These are phyloP conservation scores for Xiphophorus couchianus DNA, from an alignment of 2,113 vertebrate genomes.

Conservation along the genomic window DNA sequence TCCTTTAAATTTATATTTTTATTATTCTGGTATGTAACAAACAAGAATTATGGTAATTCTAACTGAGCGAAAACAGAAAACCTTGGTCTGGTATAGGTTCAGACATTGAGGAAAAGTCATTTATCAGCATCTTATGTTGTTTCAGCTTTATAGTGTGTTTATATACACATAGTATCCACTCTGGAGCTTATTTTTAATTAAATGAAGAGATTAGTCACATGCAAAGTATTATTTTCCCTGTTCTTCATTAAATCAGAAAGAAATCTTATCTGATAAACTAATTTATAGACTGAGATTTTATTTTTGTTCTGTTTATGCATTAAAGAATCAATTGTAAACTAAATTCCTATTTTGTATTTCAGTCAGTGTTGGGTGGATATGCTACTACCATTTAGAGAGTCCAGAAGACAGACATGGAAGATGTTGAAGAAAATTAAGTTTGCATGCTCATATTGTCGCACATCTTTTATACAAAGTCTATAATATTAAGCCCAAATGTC, in stretches of 20 bases:
- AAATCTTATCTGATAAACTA: not conserved
- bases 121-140: too few relatives aligned
- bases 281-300: not conserved
- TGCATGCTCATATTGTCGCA: not conserved
- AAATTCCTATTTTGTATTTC: not conserved
- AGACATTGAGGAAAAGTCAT: too few relatives aligned
- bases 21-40: too few relatives aligned
- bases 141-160: not conserved
- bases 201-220: not conserved
- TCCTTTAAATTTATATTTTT: too few relatives aligned
- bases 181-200: not conserved
- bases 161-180: not conserved
- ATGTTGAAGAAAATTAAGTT: not conserved
- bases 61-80: too few relatives aligned
- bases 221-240: too few relatives aligned
- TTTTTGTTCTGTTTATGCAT: not conserved
- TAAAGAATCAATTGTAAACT: not conserved
- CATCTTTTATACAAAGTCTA: not conserved
- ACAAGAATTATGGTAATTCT: too few relatives aligned
- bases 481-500: not conserved
- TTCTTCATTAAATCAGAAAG: too few relatives aligned
- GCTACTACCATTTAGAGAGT: not conserved
- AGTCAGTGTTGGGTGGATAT: not conserved
- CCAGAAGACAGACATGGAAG: not conserved
- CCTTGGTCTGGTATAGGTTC: too few relatives aligned